Base-by-base conservation (phyloP, 1,140 invertebrate genomes). In the Drosophila ficusphila region DNA sequence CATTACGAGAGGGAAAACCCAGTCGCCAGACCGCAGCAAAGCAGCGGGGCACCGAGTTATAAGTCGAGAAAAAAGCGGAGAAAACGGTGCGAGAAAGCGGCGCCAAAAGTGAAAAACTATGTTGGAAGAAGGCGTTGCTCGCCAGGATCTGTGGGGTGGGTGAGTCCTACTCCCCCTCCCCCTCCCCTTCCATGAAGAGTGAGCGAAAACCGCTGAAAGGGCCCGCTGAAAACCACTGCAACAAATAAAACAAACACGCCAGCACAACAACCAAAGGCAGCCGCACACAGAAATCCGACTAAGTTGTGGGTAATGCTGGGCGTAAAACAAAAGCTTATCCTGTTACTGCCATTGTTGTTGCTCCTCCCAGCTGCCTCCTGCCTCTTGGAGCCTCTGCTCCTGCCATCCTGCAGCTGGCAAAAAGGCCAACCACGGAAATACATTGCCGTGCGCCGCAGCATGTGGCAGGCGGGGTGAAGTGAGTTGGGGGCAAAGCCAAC, bases 301-400 rank as follows among this genome's bases (percentile, higher is more conserved):
- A 86, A 86, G 81, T 85, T 86, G 81, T 79, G 78, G 81, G 82
- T 85, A 86, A 85, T 86, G 82, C 70, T 74, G 77, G 77, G 82
- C 82, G 82, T 88, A 88, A 88, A 88, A 88, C 82, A 88, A 88
- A 88, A 82, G 82, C 82, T 88, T 88, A 88, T 88, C 82, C 82
- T 82, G 82, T 88, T 88, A 82, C 72, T 65, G 77, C 42, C 48
- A 72, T 52, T 33, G 38, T 53, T 36, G 47, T 70, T 52, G 46
- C 12, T 41, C 18, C 27, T 29, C 33, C 33, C 25, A 11, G n/a
- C 34, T 23, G 34, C 36, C 29, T 39, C 27, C 39, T 39, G 42
- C 34, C 36, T 58, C 9, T 11, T 44, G 9, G 14, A 49, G 21
- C 18, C 11, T 0, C 38, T 39, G 38, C 21, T 57, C 18, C 44